Base-by-base conservation (phyloP, 2,113 vertebrate species). In the Poecile atricapillus region DNA sequence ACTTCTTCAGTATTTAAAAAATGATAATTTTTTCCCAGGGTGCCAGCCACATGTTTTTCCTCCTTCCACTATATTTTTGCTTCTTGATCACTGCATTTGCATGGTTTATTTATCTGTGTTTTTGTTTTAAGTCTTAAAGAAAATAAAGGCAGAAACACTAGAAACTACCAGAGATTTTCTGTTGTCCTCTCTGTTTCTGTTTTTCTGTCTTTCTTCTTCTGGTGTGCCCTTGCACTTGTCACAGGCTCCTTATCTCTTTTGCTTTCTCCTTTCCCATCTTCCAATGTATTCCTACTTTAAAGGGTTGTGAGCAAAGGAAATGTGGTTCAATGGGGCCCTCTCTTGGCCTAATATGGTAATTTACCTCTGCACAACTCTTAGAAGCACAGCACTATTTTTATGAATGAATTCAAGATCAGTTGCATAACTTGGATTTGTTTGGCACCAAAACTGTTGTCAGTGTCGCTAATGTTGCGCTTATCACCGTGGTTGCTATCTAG, bases 251-350 rank as follows among this genome's bases (percentile, higher is more conserved):
- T 93, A 25, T 50, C 56, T 67, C 53, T 75, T 53, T 82, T 33
- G 55, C 56, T 62, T 79, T 35, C 17, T 85, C 39, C 39, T 47
- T 83, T 79, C 28, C 82, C 15, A 2, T 77, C 59, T 91, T 90
- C 27, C 43, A 58, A 80, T 85, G 58, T 77, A 64, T 76, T 73
- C 16, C 35, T 46, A 3, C 43, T 88, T 65, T 63, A 28, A 78
- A 64, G 60, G 30, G 1, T 47, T 62, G 43, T 81, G 69, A 63
- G 73, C 49, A n/a, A 19, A 78, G 52, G 27, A 96, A 93, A 68
- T 74, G n/a, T 9, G 65, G 95, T 93, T 97, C 95, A 91, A 39
- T 65, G 63, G 71, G 74, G 94, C 97, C 97, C 97, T 96, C 98
- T 97, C 49, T 95, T 92, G 96, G 96, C 53, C 41, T 97, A 4